Evolutionary conservation across 2,113 vertebrate genomes (phyloP), one percentile per base, ranked within the genome.

Genomic region (Cromileptes altivelis): DNA sequence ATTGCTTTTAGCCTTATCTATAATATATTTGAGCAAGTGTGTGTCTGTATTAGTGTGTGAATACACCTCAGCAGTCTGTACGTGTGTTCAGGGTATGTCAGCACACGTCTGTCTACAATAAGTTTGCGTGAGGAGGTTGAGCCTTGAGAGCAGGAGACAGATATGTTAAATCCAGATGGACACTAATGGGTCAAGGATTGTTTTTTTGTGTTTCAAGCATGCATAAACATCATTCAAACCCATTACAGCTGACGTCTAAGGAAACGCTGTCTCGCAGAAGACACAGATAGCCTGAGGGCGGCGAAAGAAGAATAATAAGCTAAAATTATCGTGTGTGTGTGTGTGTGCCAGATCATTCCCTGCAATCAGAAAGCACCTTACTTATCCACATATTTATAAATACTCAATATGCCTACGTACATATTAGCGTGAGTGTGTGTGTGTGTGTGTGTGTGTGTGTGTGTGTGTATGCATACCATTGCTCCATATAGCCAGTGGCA

Each of bases 161-260:
- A 76, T 8, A 27, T 1, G 61, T 84, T 74, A 74, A 86, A 93
- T 89, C 33, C 33, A 77, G 64, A 85, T 7, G n/a, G 88, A 93
- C 85, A 82, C 67, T 86, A 91, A 89, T 82, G 70, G 89, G 92
- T 92, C 92, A 91, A 88, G 89, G 88, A 89, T 92, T 88, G 78
- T 87, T 80, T 84, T 69, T 67, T 11, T 84, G 77, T 61, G 67
- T 86, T 88, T 64, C 19, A 18, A 68, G 56, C 72, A 13, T 52
- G 70, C 65, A 71, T 49, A 58, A 75, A 87, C 77, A 85, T 88
- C 85, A 64, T 83, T 91, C 82, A 85, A 52, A 86, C 63, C 60
- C 68, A 87, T 90, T 90, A 89, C 0, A 71, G 84, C 81, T 88
- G 91, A 94, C 57, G 57, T 85, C 63, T 81, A 69, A 91, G 82